Conservation (phyloP, 2,888 invertebrate genomes). For the Hemistola chrysoprasaria region DNA sequence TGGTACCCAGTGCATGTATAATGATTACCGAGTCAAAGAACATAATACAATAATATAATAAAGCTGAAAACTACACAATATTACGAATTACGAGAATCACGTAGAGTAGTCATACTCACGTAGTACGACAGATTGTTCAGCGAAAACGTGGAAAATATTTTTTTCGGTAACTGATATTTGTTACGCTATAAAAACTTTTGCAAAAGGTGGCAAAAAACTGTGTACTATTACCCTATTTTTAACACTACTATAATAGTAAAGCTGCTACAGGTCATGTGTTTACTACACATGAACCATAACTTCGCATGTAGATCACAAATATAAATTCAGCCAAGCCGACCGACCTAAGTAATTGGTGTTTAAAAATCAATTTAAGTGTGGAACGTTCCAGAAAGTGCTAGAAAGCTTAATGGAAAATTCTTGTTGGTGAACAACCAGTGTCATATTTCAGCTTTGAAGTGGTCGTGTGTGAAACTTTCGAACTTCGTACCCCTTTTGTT, state of each 20-base stretch:
- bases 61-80: too few species aligned
- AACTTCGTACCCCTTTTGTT: conserved; percentile 17
- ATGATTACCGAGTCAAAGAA: too few species aligned
- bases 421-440: conserved; percentile 19
- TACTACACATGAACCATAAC: too few species aligned
- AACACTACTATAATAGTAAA: too few species aligned
- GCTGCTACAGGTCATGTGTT: too few species aligned
- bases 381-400: conserved; percentile 10
- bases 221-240: too few species aligned
- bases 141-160: conserved; percentile 27
- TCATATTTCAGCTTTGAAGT: conserved; percentile 18
- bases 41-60: too few species aligned
- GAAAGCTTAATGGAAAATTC: conserved; percentile 31
- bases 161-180: conserved; percentile 24
- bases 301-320: conserved; percentile 5
- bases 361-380: conserved; percentile 16
- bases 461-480: conserved; percentile 13
- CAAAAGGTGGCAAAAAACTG: too few species aligned
- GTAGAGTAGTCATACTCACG: conserved; percentile 9
- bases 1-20: too few species aligned
- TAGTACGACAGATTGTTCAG: conserved; percentile 24
- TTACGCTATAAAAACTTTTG: conserved; percentile 22
- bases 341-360: conserved; percentile 18
- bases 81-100: conserved; percentile 4
- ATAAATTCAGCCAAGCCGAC: conserved; percentile 5